Evolutionary conservation across 2,113 vertebrate species (phyloP).

Genomic region (Excalfactoria chinensis): DNA sequence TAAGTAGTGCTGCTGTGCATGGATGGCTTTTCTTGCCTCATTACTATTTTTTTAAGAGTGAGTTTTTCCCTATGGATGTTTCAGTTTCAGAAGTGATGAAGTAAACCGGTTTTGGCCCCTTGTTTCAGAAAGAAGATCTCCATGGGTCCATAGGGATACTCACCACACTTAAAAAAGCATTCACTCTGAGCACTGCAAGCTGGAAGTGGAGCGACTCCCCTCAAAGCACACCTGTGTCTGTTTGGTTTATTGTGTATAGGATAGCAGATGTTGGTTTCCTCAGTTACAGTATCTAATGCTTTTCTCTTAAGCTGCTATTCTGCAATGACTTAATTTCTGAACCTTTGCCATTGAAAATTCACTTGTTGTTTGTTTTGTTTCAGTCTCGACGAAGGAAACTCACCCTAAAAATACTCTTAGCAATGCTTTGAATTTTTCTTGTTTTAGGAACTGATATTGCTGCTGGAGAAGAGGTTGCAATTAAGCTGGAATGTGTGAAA

Average conservation of each 20-base stretch:
- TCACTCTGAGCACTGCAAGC: not conserved
- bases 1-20: not conserved
- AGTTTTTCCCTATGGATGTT: not conserved
- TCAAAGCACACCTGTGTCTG: not conserved
- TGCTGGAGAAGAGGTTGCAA: constrained; percentile 94
- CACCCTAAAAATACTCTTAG: not conserved
- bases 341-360: not conserved
- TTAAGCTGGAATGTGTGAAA: constrained; percentile 98
- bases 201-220: not conserved
- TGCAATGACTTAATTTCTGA: not conserved
- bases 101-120: not conserved
- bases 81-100: not conserved
- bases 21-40: not conserved
- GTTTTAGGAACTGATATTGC: constrained; percentile 93
- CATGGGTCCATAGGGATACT: rapidly evolving
- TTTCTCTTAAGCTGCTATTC: not conserved
- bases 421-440: not conserved
- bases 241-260: not conserved
- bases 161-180: not conserved
- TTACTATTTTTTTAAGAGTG: not conserved
- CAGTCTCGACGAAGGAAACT: not conserved
- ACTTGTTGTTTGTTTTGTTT: not conserved
- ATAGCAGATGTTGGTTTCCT: not conserved
- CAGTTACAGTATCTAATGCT: not conserved
- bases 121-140: not conserved